Evolutionary conservation across 2,888 invertebrate species (phyloP).

Genomic region (Gastrophysa polygoni): DNA sequence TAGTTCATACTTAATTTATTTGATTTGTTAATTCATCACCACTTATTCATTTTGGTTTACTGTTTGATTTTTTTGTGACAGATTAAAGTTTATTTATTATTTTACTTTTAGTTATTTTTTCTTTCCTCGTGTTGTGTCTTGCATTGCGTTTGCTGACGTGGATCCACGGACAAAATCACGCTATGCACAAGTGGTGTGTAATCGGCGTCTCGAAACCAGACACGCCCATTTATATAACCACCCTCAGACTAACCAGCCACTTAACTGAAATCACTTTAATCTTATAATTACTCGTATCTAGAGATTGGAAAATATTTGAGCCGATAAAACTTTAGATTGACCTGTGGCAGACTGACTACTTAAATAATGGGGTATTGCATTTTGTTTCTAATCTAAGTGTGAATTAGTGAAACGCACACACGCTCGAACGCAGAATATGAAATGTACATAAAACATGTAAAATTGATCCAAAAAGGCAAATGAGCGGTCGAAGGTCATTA

Average conservation of each 20-base stretch:
- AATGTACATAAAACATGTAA: slow-evolving; percentile 55
- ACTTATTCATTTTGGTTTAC: slow-evolving; percentile 44
- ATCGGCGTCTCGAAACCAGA: slow-evolving; percentile 24
- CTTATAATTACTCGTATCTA: slow-evolving; percentile 53
- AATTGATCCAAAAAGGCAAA: slow-evolving; percentile 53
- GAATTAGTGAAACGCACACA: slow-evolving; percentile 51
- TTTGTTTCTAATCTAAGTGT: slow-evolving; percentile 23
- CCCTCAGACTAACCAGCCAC: slow-evolving; percentile 56
- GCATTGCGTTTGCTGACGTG: slow-evolving; percentile 53
- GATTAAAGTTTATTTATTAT: slow-evolving; percentile 52
- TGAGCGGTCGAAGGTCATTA: slow-evolving; percentile 50
- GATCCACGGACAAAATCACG: slow-evolving; percentile 37
- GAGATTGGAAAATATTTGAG: slow-evolving; percentile 47
- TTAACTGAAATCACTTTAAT: slow-evolving; percentile 54
- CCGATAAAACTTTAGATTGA: slow-evolving; percentile 42
- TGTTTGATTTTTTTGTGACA: slow-evolving; percentile 44
- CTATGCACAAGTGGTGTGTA: slow-evolving; percentile 46
- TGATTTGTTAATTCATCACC: slow-evolving; percentile 41
- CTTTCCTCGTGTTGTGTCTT: slow-evolving; percentile 51
- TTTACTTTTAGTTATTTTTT: slow-evolving; percentile 50
- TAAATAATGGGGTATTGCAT: slow-evolving; percentile 29
- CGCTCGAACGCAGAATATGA: slow-evolving; percentile 52
- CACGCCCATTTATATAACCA: slow-evolving; percentile 45
- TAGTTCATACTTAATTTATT: slow-evolving; percentile 44
- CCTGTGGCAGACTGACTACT: slow-evolving; percentile 39